phyloP scores from a whole-genome alignment of 2,113 vertebrate species.

The Miniopterus natalensis region DNA sequence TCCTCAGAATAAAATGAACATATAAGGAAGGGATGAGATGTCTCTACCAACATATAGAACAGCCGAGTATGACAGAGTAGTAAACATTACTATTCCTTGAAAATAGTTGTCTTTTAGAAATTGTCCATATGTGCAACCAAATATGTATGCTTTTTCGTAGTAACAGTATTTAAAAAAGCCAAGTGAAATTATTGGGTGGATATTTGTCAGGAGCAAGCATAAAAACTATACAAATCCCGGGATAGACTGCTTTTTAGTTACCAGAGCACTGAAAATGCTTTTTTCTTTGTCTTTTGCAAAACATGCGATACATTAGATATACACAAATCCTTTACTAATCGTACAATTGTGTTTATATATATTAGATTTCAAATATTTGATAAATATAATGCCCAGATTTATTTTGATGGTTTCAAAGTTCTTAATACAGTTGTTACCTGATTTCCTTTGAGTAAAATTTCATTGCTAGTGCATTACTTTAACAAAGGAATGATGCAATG shows the following conservation, averaged over 20 bases:
- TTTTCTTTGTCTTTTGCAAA: slow-evolving; percentile 2
- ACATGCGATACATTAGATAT: background rate
- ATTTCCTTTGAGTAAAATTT: slow-evolving; percentile 16
- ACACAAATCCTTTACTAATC: background rate
- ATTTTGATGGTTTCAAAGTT: background rate
- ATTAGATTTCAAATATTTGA: background rate
- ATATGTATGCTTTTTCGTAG: background rate
- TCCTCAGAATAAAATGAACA: slow-evolving; percentile 6
- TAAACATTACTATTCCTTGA: background rate
- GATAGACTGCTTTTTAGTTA: background rate
- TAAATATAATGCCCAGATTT: background rate
- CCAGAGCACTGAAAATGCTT: background rate
- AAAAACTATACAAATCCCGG: background rate
- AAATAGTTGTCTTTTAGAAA: slow-evolving; percentile 17
- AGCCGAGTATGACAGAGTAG: background rate
- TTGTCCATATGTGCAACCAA: background rate
- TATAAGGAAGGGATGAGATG: background rate
- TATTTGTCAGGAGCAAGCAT: background rate
- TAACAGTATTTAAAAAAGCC: background rate
- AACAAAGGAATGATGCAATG: slow-evolving; percentile 58
- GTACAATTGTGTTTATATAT: background rate
- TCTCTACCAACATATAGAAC: background rate
- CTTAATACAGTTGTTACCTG: background rate
- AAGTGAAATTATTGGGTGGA: background rate
- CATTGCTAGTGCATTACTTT: background rate